A percentile compares a stretch with the other conserved stretches of the same genome.
Conservation (phyloP, 2,113 vertebrate species). For the pig (Sus scrofa) region T2T-Sscrofa CM000824.6:166475501-166476000, state of each 20-base stretch:
- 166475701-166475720: not conserved
- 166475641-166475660: not conserved
- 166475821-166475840: not conserved
- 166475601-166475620: not conserved
- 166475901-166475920: not conserved
- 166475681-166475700: not conserved
- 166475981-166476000: not conserved
- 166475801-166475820: not conserved
- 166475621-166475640: not conserved
- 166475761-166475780: not conserved
- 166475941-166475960: not conserved
- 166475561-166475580: not conserved
- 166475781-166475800: not conserved
- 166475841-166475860: not conserved
- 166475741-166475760: not conserved
- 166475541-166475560: not conserved
- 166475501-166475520: slow-evolving; percentile 1
- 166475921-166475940: slow-evolving; percentile 16
- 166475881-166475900: not conserved
- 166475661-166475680: not conserved
- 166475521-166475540: not conserved
- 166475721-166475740: slow-evolving; percentile 6
- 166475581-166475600: not conserved
- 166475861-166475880: not conserved
- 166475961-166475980: not conserved